phyloP scores from a whole-genome alignment of 2,113 vertebrate species.

The Fulica atra region DNA sequence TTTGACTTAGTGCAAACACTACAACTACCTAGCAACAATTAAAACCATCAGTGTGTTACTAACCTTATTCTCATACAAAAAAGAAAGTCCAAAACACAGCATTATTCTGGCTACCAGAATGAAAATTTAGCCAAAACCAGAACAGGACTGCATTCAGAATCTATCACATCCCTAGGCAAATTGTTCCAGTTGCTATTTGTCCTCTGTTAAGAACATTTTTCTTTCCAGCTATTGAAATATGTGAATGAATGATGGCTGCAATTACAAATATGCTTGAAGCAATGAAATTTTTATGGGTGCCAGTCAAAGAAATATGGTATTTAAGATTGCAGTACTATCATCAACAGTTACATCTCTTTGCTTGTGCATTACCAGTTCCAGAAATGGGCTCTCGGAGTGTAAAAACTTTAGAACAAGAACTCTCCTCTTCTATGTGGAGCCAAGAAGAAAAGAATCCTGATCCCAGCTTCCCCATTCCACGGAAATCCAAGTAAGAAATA shows the following conservation, averaged over 20 bases:
- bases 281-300: background rate
- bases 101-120: too few relatives aligned
- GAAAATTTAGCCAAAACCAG: too few relatives aligned
- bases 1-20: too few relatives aligned
- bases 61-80: too few relatives aligned
- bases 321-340: background rate
- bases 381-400: background rate
- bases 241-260: background rate
- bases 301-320: background rate
- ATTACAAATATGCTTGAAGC: background rate
- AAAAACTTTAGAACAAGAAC: background rate
- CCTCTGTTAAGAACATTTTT: background rate
- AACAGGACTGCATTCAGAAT: background rate
- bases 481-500: background rate
- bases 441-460: background rate
- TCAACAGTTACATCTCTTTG: background rate
- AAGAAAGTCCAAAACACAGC: too few relatives aligned
- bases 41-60: too few relatives aligned
- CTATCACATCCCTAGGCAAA: background rate
- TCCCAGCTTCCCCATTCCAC: background rate
- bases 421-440: background rate
- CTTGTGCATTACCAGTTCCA: background rate
- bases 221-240: background rate
- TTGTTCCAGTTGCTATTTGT: background rate
- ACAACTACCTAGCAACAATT: too few relatives aligned